Percentiles rank a stretch among this genome's conserved stretches.
Conservation (phyloP, 1,140 invertebrate species). For the Cecropterus lyciades region DNA sequence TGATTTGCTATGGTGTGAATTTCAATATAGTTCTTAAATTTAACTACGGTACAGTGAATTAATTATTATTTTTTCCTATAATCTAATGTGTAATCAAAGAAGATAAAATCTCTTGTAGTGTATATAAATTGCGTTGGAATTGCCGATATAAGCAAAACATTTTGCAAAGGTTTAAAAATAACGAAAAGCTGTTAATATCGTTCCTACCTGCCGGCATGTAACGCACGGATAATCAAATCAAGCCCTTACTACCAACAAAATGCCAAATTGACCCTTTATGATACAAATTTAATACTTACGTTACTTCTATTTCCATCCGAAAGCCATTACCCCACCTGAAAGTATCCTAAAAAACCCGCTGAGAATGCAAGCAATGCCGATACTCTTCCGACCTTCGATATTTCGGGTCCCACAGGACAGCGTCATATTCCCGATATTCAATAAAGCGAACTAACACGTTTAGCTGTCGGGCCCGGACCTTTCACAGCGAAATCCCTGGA, state of each 20-base stretch:
- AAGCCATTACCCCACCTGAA: constrained; percentile 62
- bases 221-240: constrained; percentile 39
- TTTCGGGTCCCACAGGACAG: constrained; percentile 61
- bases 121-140: no score
- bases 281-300: constrained; percentile 51
- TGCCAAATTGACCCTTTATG: constrained; percentile 32
- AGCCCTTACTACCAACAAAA: constrained; percentile 14
- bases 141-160: not conserved
- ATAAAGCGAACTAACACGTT: constrained; percentile 76
- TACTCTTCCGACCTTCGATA: constrained; percentile 55
- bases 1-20: constrained; percentile 13
- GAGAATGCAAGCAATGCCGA: constrained; percentile 61
- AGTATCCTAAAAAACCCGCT: constrained; percentile 60
- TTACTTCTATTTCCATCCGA: constrained; percentile 44
- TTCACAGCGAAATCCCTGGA: constrained; percentile 61
- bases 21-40: no score
- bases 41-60: no score
- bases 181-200: not conserved
- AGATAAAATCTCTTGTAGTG: no score
- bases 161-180: constrained; percentile 21
- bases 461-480: constrained; percentile 57
- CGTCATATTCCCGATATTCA: constrained; percentile 75
- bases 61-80: no score
- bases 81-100: no score
- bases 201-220: not conserved